These are phyloP conservation scores for Timema cristinae DNA, from an alignment of 2,888 invertebrate species.

Conservation along the genomic window DNA sequence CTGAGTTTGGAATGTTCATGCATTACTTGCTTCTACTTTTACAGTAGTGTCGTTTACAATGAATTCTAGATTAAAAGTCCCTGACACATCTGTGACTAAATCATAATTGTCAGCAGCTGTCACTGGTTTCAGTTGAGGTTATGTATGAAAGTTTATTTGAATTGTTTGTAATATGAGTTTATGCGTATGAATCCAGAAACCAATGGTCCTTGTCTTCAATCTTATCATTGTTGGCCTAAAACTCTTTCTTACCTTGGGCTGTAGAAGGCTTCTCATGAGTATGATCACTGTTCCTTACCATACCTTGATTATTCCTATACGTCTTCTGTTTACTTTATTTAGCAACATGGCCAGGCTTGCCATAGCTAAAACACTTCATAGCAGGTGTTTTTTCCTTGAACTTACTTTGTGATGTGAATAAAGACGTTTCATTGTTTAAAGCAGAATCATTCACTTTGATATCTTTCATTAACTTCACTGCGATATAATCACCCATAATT, in stretches of 20 bases:
- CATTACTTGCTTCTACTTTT: background rate
- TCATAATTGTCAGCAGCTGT: background rate
- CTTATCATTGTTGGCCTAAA: background rate
- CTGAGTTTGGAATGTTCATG: background rate
- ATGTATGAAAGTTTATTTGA: background rate
- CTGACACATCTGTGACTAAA: slow-evolving; percentile 2
- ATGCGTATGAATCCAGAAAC: background rate
- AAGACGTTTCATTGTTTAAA: too few species aligned
- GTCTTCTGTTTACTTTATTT: background rate
- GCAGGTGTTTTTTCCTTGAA: too few species aligned
- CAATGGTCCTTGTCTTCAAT: background rate
- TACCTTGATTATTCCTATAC: background rate
- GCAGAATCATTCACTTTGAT: too few species aligned
- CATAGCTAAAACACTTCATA: background rate
- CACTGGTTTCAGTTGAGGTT: background rate
- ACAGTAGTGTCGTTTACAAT: background rate
- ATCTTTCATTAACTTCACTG: too few species aligned
- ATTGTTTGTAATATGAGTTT: background rate
- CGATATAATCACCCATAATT: too few species aligned
- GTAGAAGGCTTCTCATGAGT: too few species aligned
- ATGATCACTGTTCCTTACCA: too few species aligned
- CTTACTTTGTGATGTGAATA: too few species aligned
- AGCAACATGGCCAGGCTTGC: background rate
- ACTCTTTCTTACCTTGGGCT: too few species aligned
- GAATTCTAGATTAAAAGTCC: background rate